These are phyloP conservation scores for Hofmannophila pseudospretella DNA, from an alignment of 2,888 invertebrate genomes.

Conservation along the genomic window DNA sequence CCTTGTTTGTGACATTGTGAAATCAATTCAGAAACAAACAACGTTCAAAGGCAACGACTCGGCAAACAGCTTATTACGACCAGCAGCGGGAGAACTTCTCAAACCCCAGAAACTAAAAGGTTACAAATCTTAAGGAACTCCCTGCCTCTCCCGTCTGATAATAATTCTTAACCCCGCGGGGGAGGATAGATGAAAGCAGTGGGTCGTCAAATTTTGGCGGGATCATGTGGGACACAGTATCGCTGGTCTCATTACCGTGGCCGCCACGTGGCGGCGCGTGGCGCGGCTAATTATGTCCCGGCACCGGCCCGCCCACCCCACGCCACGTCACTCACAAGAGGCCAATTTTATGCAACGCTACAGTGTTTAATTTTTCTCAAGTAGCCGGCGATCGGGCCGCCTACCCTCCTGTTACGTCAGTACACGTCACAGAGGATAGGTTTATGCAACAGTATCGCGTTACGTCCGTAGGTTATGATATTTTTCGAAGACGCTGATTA, in stretches of 20 bases:
- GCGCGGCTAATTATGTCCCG: constrained; percentile 22
- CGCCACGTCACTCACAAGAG: constrained; percentile 6
- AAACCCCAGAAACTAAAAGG: neutral
- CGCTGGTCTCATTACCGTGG: constrained; percentile 12
- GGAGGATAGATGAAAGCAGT: neutral
- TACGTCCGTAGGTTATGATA: too few species aligned
- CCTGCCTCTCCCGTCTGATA: neutral
- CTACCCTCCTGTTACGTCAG: too few species aligned
- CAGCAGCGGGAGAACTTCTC: too few species aligned
- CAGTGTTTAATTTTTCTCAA: neutral
- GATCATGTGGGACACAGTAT: constrained; percentile 18
- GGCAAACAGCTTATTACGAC: neutral
- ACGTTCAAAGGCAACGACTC: neutral
- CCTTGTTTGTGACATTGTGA: neutral
- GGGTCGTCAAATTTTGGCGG: constrained; percentile 9
- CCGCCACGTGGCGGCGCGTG: constrained; percentile 28
- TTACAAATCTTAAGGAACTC: neutral
- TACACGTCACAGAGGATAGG: too few species aligned
- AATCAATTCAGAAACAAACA: neutral
- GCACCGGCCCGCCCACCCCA: constrained; percentile 10
- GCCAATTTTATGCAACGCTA: constrained; percentile 8
- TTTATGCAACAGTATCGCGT: neutral
- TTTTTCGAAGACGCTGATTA: too few species aligned
- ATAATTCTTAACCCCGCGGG: neutral
- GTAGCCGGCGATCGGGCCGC: neutral